Conservation (phyloP, 2,888 invertebrate species). For the Pachycephus smyrnensis region DNA sequence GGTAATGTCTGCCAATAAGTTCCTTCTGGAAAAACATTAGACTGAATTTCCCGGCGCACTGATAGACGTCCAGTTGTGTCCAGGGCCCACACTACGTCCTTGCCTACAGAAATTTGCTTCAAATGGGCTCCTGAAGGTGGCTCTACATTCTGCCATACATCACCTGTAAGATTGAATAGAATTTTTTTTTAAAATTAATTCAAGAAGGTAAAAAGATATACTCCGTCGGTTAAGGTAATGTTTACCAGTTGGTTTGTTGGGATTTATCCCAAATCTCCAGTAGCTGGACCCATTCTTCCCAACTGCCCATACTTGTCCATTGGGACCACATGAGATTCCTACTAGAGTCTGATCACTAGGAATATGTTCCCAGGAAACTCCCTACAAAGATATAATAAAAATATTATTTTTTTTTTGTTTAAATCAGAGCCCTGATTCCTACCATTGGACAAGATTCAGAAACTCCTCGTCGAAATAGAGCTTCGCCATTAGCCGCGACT, state of each 20-base stretch:
- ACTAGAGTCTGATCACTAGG: conserved; percentile 84
- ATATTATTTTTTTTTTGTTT: not conserved
- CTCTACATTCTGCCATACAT: conserved; percentile 85
- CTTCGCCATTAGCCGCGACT: conserved; percentile 87
- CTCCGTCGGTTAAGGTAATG: not conserved
- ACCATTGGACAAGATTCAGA: conserved; percentile 80
- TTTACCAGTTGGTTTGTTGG: conserved; percentile 74
- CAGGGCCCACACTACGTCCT: conserved; percentile 83
- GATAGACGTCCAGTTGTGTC: conserved; percentile 80
- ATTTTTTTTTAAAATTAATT: conserved; percentile 12
- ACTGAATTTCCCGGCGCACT: conserved; percentile 82
- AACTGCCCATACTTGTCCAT: conserved; percentile 84
- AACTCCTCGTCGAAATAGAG: conserved; percentile 84
- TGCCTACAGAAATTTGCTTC: conserved; percentile 81
- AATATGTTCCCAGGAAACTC: conserved; percentile 83
- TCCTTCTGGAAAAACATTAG: conserved; percentile 80
- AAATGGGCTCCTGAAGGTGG: conserved; percentile 75
- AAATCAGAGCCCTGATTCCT: conserved; percentile 43
- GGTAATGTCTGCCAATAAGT: conserved; percentile 84
- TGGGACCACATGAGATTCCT: conserved; percentile 79
- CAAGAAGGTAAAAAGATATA: not conserved
- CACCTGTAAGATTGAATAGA: conserved; percentile 64
- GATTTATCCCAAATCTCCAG: conserved; percentile 81
- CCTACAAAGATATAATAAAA: conserved; percentile 68
- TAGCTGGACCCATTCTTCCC: conserved; percentile 89